Conservation (phyloP, 2,797 vertebrate genomes). For the Parotocinclus haroldoi region DNA sequence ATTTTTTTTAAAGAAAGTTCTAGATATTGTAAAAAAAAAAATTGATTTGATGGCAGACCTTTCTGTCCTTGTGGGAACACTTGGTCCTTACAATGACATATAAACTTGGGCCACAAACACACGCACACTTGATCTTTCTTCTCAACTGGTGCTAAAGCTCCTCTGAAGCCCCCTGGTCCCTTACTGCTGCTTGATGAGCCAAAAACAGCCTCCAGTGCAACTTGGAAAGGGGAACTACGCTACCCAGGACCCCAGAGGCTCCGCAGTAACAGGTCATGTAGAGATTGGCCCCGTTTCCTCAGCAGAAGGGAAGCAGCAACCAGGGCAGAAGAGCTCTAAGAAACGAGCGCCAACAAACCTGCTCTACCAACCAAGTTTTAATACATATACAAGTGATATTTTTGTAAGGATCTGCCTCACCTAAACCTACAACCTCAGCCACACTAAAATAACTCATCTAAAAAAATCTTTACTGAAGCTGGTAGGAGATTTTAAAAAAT, state of each 20-base stretch:
- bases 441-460: too few relatives aligned
- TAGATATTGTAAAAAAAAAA: too few relatives aligned
- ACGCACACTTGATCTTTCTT: constrained; percentile 14
- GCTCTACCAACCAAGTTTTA: too few relatives aligned
- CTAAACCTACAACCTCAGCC: too few relatives aligned
- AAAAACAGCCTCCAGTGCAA: constrained; percentile 36
- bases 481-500: too few relatives aligned
- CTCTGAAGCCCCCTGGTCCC: constrained; percentile 35
- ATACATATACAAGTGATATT: too few relatives aligned
- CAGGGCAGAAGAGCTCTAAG: background rate
- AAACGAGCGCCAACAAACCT: background rate
- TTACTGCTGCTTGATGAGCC: constrained; percentile 9
- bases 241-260: constrained; percentile 34
- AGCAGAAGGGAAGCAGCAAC: constrained; percentile 22
- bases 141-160: constrained; percentile 36
- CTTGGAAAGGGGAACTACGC: constrained; percentile 36
- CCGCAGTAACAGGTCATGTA: constrained; percentile 20
- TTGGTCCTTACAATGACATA: too few relatives aligned
- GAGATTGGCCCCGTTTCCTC: constrained; percentile 31
- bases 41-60: too few relatives aligned
- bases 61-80: too few relatives aligned
- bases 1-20: too few relatives aligned
- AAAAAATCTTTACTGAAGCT: too few relatives aligned
- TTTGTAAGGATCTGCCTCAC: too few relatives aligned
- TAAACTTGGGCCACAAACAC: background rate